Conservation (phyloP, 2,888 invertebrate genomes). For the Euclidia mi region DNA sequence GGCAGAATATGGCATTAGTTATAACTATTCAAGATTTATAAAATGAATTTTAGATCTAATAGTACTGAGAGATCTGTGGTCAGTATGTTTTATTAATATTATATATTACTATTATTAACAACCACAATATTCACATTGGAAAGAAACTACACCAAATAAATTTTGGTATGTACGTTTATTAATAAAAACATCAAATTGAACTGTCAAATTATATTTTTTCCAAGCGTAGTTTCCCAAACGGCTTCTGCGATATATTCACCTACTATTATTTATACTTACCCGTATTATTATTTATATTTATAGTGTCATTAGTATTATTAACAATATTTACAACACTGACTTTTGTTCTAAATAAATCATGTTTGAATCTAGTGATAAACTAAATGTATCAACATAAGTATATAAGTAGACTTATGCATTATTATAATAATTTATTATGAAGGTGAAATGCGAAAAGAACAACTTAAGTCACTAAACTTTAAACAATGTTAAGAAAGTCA, state of each 20-base stretch:
- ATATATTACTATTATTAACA: conserved; percentile 64
- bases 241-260: conserved; percentile 75
- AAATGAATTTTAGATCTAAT: conserved; percentile 48
- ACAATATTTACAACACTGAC: conserved; percentile 79
- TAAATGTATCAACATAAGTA: conserved; percentile 23
- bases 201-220: conserved; percentile 84
- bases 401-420: conserved; percentile 27
- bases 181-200: conserved; percentile 80
- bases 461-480: conserved; percentile 23
- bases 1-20: conserved; percentile 52
- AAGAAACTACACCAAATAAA: conserved; percentile 87
- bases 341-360: conserved; percentile 50
- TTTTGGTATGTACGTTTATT: conserved; percentile 71
- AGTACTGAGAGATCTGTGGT: conserved; percentile 49
- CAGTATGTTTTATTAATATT: conserved; percentile 43
- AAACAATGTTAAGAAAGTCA: conserved; percentile 23
- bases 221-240: conserved; percentile 90
- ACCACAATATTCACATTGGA: conserved; percentile 74
- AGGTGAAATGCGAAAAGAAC: too few relatives aligned
- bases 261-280: conserved; percentile 51
- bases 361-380: conserved; percentile 34
- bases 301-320: conserved; percentile 57
- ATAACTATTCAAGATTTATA: conserved; percentile 41
- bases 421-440: conserved; percentile 19
- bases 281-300: conserved; percentile 54